phyloP scores from a whole-genome alignment of 1,140 invertebrate species.

The Drosophila prosaltans region DNA sequence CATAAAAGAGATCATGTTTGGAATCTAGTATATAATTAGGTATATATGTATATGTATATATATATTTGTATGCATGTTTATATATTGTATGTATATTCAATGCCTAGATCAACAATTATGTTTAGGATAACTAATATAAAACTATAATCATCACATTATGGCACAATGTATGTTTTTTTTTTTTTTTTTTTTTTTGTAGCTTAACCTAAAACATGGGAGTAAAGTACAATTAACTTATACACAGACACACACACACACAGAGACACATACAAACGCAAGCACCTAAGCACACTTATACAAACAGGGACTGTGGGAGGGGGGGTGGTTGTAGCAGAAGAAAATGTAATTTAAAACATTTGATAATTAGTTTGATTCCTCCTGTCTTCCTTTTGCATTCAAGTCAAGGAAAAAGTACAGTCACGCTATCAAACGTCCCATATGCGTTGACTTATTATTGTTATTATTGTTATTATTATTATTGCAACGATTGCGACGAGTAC shows the following conservation, averaged over 20 bases:
- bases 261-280: neutral
- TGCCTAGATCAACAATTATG: slow-evolving; percentile 67
- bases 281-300: neutral
- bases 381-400: slow-evolving; percentile 1
- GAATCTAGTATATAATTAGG: slow-evolving; percentile 5
- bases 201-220: slow-evolving; percentile 27
- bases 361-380: neutral
- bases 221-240: slow-evolving; percentile 16
- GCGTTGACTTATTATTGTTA: slow-evolving; percentile 23
- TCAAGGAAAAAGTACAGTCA: slow-evolving; percentile 27
- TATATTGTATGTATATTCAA: slow-evolving; percentile 36
- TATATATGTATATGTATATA: slow-evolving; percentile 5
- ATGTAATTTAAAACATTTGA: neutral
- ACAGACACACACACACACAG: neutral
- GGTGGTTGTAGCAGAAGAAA: too few species aligned
- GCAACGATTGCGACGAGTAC: slow-evolving; percentile 33
- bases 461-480: slow-evolving; percentile 42
- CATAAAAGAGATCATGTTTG: slow-evolving; percentile 1
- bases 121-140: slow-evolving; percentile 72
- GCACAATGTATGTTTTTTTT: slow-evolving; percentile 64
- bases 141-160: slow-evolving; percentile 82
- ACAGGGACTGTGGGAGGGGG: neutral
- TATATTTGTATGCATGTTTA: slow-evolving; percentile 11
- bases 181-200: neutral
- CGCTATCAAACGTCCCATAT: slow-evolving; percentile 53